These are phyloP conservation scores for Lasius platythorax DNA, from an alignment of 2,888 invertebrate species.

Conservation along the genomic window DNA sequence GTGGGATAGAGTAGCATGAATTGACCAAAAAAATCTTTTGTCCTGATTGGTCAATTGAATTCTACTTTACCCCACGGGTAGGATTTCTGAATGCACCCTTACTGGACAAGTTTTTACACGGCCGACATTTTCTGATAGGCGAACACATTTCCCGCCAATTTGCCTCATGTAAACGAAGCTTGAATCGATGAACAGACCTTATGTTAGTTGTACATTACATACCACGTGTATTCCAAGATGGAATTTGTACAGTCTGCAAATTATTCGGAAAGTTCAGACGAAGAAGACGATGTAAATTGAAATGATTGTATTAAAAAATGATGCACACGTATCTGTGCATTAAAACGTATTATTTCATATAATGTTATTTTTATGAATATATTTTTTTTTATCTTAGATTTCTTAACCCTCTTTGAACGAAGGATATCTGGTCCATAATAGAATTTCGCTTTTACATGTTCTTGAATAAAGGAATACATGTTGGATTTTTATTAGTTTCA, in stretches of 20 bases:
- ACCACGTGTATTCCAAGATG: background rate
- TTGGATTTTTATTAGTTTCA: conserved; percentile 89
- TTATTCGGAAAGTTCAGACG: conserved; percentile 93
- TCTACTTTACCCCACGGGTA: too few species aligned
- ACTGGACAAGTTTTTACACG: too few species aligned
- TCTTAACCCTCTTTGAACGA: conserved; percentile 71
- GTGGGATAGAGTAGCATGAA: background rate
- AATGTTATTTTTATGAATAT: background rate
- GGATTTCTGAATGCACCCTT: background rate
- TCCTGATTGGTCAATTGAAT: too few species aligned
- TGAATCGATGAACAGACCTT: background rate
- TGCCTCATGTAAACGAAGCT: background rate
- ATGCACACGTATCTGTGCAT: background rate
- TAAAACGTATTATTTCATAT: conserved; percentile 7
- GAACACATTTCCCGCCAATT: too few species aligned
- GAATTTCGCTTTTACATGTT: background rate
- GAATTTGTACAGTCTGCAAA: conserved; percentile 79
- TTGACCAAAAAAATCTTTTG: background rate
- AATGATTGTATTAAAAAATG: conserved; percentile 14
- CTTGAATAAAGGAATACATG: background rate
- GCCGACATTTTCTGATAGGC: too few species aligned
- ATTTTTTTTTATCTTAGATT: background rate
- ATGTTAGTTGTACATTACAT: background rate
- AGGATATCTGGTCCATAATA: background rate
- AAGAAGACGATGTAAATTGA: conserved; percentile 91